Conservation (phyloP, 2,113 vertebrate genomes). For the Chelonoidis abingdonii region DNA sequence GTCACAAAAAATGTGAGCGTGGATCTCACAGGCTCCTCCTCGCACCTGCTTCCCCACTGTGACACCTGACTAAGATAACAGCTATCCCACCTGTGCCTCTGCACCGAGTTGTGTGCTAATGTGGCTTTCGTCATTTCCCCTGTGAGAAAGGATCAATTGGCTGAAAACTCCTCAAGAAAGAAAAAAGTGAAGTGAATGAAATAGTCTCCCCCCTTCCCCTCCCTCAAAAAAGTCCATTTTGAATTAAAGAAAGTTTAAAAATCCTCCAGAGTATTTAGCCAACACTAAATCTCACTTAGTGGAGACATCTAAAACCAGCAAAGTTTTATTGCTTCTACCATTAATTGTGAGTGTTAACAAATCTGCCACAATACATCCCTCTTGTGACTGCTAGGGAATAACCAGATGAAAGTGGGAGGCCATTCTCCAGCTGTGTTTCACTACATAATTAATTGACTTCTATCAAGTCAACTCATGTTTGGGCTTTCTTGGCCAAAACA, state of each 20-base stretch:
- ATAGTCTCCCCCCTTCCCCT: not conserved
- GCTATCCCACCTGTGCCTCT: no score
- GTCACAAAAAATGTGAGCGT: no score
- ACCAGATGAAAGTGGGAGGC: not conserved
- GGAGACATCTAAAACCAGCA: not conserved
- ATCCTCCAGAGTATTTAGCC: not conserved
- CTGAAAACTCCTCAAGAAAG: no score
- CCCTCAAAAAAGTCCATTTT: not conserved
- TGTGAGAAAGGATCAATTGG: no score
- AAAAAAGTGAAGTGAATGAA: not conserved
- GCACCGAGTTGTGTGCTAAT: no score
- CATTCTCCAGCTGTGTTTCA: not conserved
- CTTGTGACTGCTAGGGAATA: not conserved
- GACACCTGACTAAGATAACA: no score
- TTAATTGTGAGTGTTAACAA: not conserved
- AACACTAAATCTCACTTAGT: not conserved
- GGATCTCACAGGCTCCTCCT: no score
- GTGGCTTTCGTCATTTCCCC: no score
- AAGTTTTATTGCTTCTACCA: not conserved
- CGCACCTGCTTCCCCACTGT: no score
- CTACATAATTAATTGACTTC: not conserved
- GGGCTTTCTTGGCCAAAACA: not conserved
- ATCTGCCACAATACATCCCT: not conserved
- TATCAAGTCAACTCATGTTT: not conserved
- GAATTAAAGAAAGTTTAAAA: not conserved